A percentile compares a stretch with the other conserved stretches of the same genome.
These are phyloP conservation scores for Orthosia cruda DNA, from an alignment of 2,888 invertebrate genomes.

Conservation along the genomic window DNA sequence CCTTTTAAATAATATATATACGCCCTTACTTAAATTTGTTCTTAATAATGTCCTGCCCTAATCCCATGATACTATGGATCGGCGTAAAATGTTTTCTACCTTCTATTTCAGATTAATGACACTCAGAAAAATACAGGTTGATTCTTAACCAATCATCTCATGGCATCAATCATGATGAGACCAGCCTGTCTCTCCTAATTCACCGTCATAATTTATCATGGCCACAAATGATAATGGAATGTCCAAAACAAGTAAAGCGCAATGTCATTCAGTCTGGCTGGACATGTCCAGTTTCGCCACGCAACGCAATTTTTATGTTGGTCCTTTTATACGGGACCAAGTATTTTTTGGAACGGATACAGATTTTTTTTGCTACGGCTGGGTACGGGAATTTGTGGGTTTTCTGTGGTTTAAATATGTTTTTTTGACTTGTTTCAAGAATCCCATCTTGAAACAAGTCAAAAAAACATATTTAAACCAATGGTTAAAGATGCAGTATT, in stretches of 20 bases:
- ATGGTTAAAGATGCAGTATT: not conserved
- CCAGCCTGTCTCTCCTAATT: conserved; percentile 48
- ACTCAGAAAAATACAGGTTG: conserved; percentile 1
- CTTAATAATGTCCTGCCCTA: too few species aligned
- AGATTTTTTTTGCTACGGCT: conserved; percentile 9
- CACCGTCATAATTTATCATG: conserved; percentile 59
- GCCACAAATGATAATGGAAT: conserved; percentile 56
- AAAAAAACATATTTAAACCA: too few species aligned
- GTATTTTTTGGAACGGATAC: conserved; percentile 31
- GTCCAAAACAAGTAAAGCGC: conserved; percentile 60
- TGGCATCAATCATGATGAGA: conserved; percentile 50
- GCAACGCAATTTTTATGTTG: conserved; percentile 31
- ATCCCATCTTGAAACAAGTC: too few species aligned
- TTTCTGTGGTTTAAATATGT: too few species aligned
- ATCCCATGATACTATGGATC: not conserved
- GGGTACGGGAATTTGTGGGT: not conserved
- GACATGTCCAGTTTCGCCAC: conserved; percentile 44
- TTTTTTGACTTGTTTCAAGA: too few species aligned
- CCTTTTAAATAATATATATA: too few species aligned
- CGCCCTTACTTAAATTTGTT: too few species aligned
- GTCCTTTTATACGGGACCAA: conserved; percentile 26
- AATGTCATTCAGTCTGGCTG: conserved; percentile 49
- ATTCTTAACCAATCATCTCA: conserved; percentile 25
- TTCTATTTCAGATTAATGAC: conserved; percentile 1
- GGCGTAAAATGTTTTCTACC: not conserved